phyloP scores from a whole-genome alignment of 1,140 invertebrate species.

The Drosophila pseudoananassae region DNA sequence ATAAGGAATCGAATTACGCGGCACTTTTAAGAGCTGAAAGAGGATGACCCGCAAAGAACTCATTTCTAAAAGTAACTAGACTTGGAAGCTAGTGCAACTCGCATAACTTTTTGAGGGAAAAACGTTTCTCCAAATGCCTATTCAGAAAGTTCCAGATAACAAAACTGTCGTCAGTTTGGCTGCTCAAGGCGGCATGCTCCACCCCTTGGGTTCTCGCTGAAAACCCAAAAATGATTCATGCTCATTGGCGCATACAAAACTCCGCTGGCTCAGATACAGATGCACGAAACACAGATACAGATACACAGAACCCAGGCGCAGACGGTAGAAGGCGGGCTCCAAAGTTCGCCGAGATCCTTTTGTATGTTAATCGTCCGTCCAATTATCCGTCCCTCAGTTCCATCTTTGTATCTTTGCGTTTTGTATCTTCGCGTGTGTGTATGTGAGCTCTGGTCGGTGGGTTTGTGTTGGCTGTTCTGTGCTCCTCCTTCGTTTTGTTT shows the following conservation, averaged over 20 bases:
- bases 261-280: conserved; percentile 15
- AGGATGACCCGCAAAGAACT: neutral
- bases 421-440: conserved; percentile 34
- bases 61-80: neutral
- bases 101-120: neutral
- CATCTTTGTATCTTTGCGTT: conserved; percentile 41
- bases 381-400: conserved; percentile 25
- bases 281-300: conserved; percentile 8
- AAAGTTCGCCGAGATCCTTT: conserved; percentile 73
- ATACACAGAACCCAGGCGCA: conserved; percentile 28
- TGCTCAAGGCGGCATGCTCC: conserved; percentile 44
- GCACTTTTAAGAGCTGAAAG: conserved; percentile 40
- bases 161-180: conserved; percentile 58
- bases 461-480: conserved; percentile 37
- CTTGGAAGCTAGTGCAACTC: neutral
- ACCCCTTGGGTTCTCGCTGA: conserved; percentile 12
- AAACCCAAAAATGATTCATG: conserved; percentile 60
- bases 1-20: conserved; percentile 61
- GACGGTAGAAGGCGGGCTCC: conserved; percentile 69
- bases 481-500: conserved; percentile 54
- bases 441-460: conserved; percentile 14
- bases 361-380: conserved; percentile 74
- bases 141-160: too few species aligned
- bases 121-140: neutral
- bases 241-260: conserved; percentile 70